A percentile compares a stretch with the other conserved stretches of the same genome.
These are phyloP conservation scores for Anseranas semipalmata DNA, from an alignment of 2,113 vertebrate species.

Conservation along the genomic window DNA sequence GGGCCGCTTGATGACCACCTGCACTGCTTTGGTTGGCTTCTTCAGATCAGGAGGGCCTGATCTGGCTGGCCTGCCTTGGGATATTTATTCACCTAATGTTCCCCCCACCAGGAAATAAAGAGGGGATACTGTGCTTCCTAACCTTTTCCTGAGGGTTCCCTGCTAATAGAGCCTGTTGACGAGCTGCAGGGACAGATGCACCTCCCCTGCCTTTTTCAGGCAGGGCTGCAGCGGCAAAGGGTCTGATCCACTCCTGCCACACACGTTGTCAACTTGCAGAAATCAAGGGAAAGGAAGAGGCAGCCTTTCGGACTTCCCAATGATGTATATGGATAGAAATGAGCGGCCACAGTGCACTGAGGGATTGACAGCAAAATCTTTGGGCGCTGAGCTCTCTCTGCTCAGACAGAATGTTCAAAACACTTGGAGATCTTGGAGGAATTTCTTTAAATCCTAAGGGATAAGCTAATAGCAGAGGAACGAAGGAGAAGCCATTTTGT, in stretches of 20 bases:
- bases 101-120: not conserved
- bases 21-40: not conserved
- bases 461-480: not conserved
- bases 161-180: not conserved
- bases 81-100: not conserved
- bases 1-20: not conserved
- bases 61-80: not conserved
- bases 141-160: not conserved
- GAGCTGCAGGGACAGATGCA: not conserved
- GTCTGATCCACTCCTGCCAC: not conserved
- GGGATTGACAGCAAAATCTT: not conserved
- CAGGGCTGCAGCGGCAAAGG: not conserved
- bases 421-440: not conserved
- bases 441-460: not conserved
- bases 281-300: not conserved
- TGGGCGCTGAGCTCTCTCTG: fast-evolving
- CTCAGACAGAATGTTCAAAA: not conserved
- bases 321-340: not conserved
- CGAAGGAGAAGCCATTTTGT: constrained; percentile 42
- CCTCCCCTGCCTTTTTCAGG: not conserved
- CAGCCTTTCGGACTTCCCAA: not conserved
- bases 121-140: not conserved
- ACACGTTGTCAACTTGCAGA: not conserved
- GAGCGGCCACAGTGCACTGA: not conserved
- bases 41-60: not conserved